These are phyloP conservation scores for Thaumetopoea pityocampa DNA, from an alignment of 1,140 invertebrate species.

Conservation along the genomic window DNA sequence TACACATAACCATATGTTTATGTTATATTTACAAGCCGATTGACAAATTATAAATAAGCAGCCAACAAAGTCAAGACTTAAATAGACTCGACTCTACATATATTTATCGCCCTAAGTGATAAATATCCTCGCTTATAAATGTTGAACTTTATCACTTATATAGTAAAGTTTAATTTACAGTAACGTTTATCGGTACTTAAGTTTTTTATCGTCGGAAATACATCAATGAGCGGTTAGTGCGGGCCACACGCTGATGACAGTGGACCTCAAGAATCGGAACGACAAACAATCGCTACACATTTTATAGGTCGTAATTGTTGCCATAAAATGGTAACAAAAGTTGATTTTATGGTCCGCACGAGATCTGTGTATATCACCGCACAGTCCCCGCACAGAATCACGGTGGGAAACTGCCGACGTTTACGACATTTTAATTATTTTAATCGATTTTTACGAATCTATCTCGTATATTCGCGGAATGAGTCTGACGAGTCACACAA, in stretches of 20 bases:
- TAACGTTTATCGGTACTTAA: constrained; percentile 10
- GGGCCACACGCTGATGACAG: constrained; percentile 51
- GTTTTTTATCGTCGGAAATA: constrained; percentile 16
- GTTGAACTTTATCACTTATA: constrained; percentile 11
- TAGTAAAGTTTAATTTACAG: constrained; percentile 22
- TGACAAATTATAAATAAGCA: constrained; percentile 57
- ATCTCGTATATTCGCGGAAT: constrained; percentile 29
- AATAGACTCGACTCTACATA: constrained; percentile 31
- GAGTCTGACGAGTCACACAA: too few species aligned
- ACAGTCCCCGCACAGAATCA: constrained; percentile 54
- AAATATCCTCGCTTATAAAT: constrained; percentile 21
- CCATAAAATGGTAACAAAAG: constrained; percentile 73
- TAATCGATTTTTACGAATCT: constrained; percentile 30
- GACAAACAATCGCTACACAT: constrained; percentile 65
- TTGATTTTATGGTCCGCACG: constrained; percentile 70
- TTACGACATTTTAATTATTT: constrained; percentile 68
- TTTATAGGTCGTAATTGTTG: constrained; percentile 74
- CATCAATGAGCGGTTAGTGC: constrained; percentile 33
- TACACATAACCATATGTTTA: too few species aligned
- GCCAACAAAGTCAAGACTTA: constrained; percentile 53
- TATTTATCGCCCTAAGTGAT: constrained; percentile 19
- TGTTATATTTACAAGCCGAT: too few species aligned
- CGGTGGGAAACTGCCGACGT: constrained; percentile 50
- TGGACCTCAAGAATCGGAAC: constrained; percentile 63
- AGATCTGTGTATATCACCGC: constrained; percentile 66